Conservation (phyloP, 2,888 invertebrate genomes). For the Syrphus vitripennis region DNA sequence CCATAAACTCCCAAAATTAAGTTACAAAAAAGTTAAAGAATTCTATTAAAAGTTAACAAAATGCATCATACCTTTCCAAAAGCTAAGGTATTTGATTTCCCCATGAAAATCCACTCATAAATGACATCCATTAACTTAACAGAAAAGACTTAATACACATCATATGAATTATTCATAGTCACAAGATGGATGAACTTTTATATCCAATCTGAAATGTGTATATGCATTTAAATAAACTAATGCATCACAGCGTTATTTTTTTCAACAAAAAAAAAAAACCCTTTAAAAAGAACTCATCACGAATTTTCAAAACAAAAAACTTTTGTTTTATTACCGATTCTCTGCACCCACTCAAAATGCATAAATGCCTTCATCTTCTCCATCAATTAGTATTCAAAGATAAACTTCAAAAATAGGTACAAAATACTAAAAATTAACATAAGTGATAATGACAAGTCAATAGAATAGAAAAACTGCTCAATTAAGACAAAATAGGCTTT, state of each 20-base stretch:
- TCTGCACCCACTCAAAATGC: neutral
- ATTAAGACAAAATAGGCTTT: neutral
- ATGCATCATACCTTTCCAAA: neutral
- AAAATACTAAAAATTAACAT: neutral
- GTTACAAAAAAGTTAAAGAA: neutral
- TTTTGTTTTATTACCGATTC: neutral
- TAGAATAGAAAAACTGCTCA: neutral
- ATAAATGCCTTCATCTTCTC: neutral
- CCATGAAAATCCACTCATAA: neutral
- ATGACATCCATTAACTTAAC: conserved; percentile 6
- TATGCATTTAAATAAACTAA: conserved; percentile 2
- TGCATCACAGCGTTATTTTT: neutral
- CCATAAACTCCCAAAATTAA: neutral
- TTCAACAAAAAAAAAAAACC: neutral
- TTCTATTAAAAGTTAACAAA: neutral
- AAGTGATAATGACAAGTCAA: conserved; percentile 12
- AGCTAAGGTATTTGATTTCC: neutral
- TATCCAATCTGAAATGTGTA: neutral
- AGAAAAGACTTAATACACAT: neutral
- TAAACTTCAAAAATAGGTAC: neutral
- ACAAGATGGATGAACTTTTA: conserved; percentile 14
- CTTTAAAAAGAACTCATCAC: conserved; percentile 8
- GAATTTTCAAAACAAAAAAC: neutral
- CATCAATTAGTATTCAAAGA: neutral
- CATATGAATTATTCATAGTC: conserved; percentile 17